A percentile compares a stretch with the other conserved stretches of the same genome.
Evolutionary conservation across 2,113 vertebrate genomes (phyloP).

Genomic region (Atractosteus spatula): DNA sequence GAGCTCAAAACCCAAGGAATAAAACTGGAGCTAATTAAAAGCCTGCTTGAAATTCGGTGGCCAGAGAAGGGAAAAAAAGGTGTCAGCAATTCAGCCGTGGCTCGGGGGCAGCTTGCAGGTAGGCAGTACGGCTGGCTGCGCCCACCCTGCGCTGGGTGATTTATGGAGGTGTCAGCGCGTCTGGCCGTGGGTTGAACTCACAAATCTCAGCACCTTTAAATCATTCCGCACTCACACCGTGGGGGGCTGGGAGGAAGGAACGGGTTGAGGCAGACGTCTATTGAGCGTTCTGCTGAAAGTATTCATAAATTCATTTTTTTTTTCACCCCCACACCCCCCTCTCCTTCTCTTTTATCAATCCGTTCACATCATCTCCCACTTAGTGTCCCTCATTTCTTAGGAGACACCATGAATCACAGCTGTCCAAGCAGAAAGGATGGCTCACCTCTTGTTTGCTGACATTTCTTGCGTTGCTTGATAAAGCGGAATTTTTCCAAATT

Average conservation of each 20-base stretch:
- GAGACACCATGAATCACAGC: slow-evolving; percentile 40
- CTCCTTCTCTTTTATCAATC: slow-evolving; percentile 53
- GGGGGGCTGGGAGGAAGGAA: background rate
- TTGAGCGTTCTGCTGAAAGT: slow-evolving; percentile 25
- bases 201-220: slow-evolving; percentile 60
- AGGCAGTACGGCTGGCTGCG: slow-evolving; percentile 32
- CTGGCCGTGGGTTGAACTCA: slow-evolving; percentile 57
- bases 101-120: slow-evolving; percentile 38
- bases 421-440: slow-evolving; percentile 23
- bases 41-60: slow-evolving; percentile 34
- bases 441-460: slow-evolving; percentile 35
- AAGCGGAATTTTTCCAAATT: slow-evolving; percentile 35
- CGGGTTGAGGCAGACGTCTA: slow-evolving; percentile 33
- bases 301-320: slow-evolving; percentile 47
- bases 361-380: slow-evolving; percentile 37
- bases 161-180: slow-evolving; percentile 53
- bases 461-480: slow-evolving; percentile 38
- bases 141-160: slow-evolving; percentile 37
- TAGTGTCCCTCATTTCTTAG: slow-evolving; percentile 32
- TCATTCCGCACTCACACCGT: slow-evolving; percentile 41
- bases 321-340: slow-evolving; percentile 13
- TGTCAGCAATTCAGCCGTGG: slow-evolving; percentile 39
- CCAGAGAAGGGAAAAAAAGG: slow-evolving; percentile 26
- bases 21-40: slow-evolving; percentile 35
- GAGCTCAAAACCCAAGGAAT: slow-evolving; percentile 4